Evolutionary conservation across 2,888 invertebrate genomes (phyloP), one percentile per base, ranked within the genome.

Genomic region (Phytoseiulus persimilis): DNA sequence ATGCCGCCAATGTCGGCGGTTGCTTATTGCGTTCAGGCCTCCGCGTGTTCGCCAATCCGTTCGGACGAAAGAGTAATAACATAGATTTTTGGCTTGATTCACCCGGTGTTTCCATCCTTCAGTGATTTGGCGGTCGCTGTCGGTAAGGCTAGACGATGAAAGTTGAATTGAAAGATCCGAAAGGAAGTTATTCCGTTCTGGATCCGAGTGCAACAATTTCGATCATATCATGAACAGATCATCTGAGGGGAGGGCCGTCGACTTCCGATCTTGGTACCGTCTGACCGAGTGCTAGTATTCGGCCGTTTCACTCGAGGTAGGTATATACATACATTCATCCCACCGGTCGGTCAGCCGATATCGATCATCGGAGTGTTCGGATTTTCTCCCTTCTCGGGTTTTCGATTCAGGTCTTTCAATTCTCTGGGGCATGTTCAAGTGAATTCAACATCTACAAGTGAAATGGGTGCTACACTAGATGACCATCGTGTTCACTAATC

Each of bases 401-500:
- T 39, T 39, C 39, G 39, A 39, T 39, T 39, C 39, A 39, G 39
- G 3, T 39, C 65, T 65, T 65, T 65, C 65, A 65, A 65, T 65
- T 39, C 39, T 39, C 39, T 6, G 3, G 39, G n/a, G n/a, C n/a
- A n/a, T n/a, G n/a, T n/a, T n/a, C n/a, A n/a, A n/a, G n/a, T n/a
- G n/a, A 14, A 11, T 46, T 46, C 46, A 46, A 65, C 65, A 6
- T 23, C 28, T 65, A 65, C 65, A 65, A 65, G 65, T 65, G 65
- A 65, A 65, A 65, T 65, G 65, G 65, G 65, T 65, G 65, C 45
- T 87, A 87, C 87, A 87, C 87, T 87, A 87, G 45, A 32, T 87
- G 87, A 39, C 87, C 87, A 45, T 87, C 87, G 87, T 87, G 87
- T 87, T 87, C 87, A 33, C 87, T 87, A 45, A 87, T 87, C 87